Evolutionary conservation across 1,140 invertebrate species (phyloP).

Genomic region (Zaprionus ornatus): DNA sequence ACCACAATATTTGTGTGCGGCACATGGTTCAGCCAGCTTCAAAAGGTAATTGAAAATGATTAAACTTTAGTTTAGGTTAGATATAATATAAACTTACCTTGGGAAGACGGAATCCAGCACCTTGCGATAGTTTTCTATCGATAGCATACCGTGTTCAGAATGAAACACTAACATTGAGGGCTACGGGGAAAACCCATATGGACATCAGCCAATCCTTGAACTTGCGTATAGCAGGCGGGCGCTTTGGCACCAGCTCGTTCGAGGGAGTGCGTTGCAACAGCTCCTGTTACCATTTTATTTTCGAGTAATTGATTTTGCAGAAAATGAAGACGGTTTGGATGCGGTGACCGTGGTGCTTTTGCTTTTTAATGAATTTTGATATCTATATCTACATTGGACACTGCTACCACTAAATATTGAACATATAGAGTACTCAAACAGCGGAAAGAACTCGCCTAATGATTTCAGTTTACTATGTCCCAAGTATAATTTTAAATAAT

Average conservation of each 20-base stretch:
- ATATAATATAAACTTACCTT: slow-evolving; percentile 46
- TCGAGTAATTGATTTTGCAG: slow-evolving; percentile 68
- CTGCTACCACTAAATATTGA: too few species aligned
- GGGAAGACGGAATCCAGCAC: slow-evolving; percentile 91
- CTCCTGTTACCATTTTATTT: slow-evolving; percentile 34
- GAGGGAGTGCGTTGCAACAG: slow-evolving; percentile 71
- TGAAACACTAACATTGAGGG: slow-evolving; percentile 92
- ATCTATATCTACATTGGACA: slow-evolving; percentile 24
- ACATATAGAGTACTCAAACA: too few species aligned
- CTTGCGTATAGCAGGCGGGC: slow-evolving; percentile 88
- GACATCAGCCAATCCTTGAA: slow-evolving; percentile 90
- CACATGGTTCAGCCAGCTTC: slow-evolving; percentile 93
- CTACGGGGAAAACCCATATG: slow-evolving; percentile 90
- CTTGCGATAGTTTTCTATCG: slow-evolving; percentile 91
- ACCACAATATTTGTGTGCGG: slow-evolving; percentile 92
- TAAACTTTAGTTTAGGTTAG: neutral
- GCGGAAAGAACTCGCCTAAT: too few species aligned
- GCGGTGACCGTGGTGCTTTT: slow-evolving; percentile 24
- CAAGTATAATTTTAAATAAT: neutral
- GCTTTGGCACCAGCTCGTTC: slow-evolving; percentile 87
- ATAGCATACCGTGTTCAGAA: slow-evolving; percentile 94
- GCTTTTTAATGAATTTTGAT: slow-evolving; percentile 5
- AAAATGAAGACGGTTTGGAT: slow-evolving; percentile 36
- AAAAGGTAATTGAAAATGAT: slow-evolving; percentile 26
- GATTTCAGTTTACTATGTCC: too few species aligned